A percentile compares a stretch with the other conserved stretches of the same genome.
Evolutionary conservation across 2,797 vertebrate species (phyloP).

Genomic region (Channa striata): DNA sequence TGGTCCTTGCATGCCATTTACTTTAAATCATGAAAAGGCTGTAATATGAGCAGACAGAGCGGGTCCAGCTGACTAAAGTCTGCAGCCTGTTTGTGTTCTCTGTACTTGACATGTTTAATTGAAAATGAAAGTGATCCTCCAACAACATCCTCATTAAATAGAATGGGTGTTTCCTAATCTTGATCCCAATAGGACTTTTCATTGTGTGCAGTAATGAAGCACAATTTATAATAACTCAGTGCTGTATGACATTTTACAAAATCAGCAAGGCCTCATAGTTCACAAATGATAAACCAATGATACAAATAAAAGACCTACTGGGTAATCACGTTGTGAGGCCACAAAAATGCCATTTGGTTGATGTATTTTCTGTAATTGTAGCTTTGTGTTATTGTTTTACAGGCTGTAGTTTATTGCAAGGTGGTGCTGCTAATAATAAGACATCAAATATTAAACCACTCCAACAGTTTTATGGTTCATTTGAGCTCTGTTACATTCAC

Average conservation of each 20-base stretch:
- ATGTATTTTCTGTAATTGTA: not conserved
- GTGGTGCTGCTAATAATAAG: slow-evolving; percentile 5
- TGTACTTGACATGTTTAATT: not conserved
- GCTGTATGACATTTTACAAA: not conserved
- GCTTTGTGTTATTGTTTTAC: slow-evolving; percentile 11
- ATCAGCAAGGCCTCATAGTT: not conserved
- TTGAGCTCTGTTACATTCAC: not conserved
- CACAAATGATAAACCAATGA: not conserved
- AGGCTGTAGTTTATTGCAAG: not conserved
- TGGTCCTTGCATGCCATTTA: slow-evolving; percentile 39
- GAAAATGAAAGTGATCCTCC: not conserved
- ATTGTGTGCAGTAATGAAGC: not conserved
- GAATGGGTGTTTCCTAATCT: not conserved
- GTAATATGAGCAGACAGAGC: slow-evolving; percentile 23
- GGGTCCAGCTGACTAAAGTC: slow-evolving; percentile 1
- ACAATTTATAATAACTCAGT: not conserved
- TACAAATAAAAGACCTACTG: not conserved
- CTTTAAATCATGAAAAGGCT: slow-evolving; percentile 23
- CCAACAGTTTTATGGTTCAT: not conserved
- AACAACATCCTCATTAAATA: not conserved
- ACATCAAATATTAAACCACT: not conserved
- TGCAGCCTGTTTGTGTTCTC: slow-evolving; percentile 7
- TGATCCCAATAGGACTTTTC: not conserved
- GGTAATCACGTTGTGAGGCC: not conserved
- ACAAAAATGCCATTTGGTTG: not conserved